These are phyloP conservation scores for Drosophila niveifrons DNA, from an alignment of 2,888 invertebrate genomes.

Conservation along the genomic window DNA sequence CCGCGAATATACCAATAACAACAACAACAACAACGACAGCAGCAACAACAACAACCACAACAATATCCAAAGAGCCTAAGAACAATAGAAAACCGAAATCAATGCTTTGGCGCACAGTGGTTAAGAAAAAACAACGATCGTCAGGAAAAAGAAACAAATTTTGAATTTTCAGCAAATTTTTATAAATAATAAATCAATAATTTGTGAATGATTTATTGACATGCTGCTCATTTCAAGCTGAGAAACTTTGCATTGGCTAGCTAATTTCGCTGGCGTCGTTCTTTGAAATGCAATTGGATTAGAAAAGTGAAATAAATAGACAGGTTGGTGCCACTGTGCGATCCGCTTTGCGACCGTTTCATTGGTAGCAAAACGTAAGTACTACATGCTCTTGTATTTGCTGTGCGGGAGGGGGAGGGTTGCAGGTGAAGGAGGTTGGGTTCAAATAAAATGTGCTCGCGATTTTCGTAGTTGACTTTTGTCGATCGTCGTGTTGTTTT, in stretches of 20 bases:
- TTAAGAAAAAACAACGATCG: neutral
- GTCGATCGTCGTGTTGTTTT: constrained; percentile 57
- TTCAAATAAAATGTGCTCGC: constrained; percentile 55
- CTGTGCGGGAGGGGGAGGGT: neutral
- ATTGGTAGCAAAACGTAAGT: constrained; percentile 61
- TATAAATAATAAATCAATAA: neutral
- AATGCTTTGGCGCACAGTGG: constrained; percentile 57
- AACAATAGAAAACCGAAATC: constrained; percentile 57
- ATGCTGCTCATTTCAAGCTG: neutral
- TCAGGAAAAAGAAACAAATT: neutral
- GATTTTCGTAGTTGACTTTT: constrained; percentile 71
- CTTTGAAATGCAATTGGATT: too few species aligned
- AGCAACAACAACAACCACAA: constrained; percentile 5
- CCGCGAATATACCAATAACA: constrained; percentile 44
- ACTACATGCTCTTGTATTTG: constrained; percentile 32
- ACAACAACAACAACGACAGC: constrained; percentile 25
- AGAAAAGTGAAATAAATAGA: too few species aligned
- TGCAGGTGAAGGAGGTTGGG: constrained; percentile 41
- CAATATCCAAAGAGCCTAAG: constrained; percentile 51
- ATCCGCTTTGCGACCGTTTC: constrained; percentile 38
- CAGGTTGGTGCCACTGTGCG: constrained; percentile 44
- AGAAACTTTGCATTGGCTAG: neutral
- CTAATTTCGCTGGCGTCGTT: neutral
- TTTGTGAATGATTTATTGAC: neutral
- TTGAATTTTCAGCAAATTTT: neutral